A percentile compares a stretch with the other conserved stretches of the same genome.
phyloP scores from a whole-genome alignment of 2,888 invertebrate genomes.

The Acleris cristana region DNA sequence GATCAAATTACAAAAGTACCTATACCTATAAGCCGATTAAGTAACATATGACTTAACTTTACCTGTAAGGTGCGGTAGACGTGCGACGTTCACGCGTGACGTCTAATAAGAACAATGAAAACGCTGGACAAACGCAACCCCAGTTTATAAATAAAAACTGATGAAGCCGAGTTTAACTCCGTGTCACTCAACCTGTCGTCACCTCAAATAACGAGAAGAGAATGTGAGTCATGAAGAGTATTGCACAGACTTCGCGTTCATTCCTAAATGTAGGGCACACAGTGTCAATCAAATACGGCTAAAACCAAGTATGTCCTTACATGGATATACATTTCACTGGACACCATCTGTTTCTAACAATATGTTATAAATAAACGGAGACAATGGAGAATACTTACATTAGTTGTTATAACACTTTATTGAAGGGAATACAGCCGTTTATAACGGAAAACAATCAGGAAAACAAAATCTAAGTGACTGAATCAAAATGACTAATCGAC shows the following conservation, averaged over 20 bases:
- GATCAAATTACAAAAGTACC: too few species aligned
- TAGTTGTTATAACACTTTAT: slow-evolving; percentile 38
- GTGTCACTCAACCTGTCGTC: slow-evolving; percentile 57
- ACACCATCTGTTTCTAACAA: slow-evolving; percentile 52
- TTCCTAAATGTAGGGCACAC: slow-evolving; percentile 61
- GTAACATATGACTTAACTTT: not conserved
- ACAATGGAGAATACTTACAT: slow-evolving; percentile 46
- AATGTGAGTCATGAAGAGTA: slow-evolving; percentile 56
- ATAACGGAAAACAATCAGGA: slow-evolving; percentile 40
- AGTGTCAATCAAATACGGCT: slow-evolving; percentile 52
- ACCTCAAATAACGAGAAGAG: slow-evolving; percentile 56
- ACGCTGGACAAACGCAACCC: slow-evolving; percentile 18
- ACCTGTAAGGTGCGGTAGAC: slow-evolving; percentile 17
- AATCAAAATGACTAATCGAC: slow-evolving; percentile 48
- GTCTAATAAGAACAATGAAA: slow-evolving; percentile 17
- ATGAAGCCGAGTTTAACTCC: slow-evolving; percentile 43
- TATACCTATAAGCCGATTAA: too few species aligned
- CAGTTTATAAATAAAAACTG: slow-evolving; percentile 55
- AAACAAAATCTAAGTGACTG: slow-evolving; percentile 27
- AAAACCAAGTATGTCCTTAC: slow-evolving; percentile 60
- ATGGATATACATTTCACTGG: slow-evolving; percentile 59
- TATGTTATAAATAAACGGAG: not conserved
- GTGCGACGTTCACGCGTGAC: slow-evolving; percentile 13
- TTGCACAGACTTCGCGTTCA: slow-evolving; percentile 39
- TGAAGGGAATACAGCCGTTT: slow-evolving; percentile 41